phyloP scores from a whole-genome alignment of 2,797 vertebrate species.

The Acrossocheilus wenchowensis region DNA sequence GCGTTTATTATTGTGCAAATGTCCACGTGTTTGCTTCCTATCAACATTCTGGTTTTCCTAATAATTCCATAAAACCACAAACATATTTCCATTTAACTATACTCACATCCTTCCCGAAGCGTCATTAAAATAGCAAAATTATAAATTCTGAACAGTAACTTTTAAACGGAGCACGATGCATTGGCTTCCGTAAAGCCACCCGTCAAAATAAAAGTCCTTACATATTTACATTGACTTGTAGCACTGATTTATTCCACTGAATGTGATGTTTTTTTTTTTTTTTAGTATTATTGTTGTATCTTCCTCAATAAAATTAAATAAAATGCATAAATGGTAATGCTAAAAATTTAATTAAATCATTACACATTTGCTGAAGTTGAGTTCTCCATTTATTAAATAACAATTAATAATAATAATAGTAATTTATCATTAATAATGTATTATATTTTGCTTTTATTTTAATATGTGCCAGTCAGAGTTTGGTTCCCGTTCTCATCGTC shows the following conservation, averaged over 20 bases:
- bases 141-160: neutral
- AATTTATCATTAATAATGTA: neutral
- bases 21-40: slow-evolving; percentile 3
- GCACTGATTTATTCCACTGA: neutral
- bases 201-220: slow-evolving; percentile 37
- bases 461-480: no score
- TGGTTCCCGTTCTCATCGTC: neutral
- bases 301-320: no score
- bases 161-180: neutral
- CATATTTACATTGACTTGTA: no score
- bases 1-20: neutral
- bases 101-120: neutral
- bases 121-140: neutral
- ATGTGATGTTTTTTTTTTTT: no score
- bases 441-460: neutral
- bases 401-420: neutral
- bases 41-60: neutral
- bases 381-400: neutral
- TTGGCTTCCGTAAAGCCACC: neutral
- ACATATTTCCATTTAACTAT: neutral
- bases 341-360: neutral
- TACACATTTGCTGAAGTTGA: neutral
- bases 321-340: neutral
- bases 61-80: neutral
- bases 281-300: no score